A percentile compares a stretch with the other conserved stretches of the same genome.
Evolutionary conservation across 2,113 vertebrate species (phyloP).

Genomic region (Cyanoramphus novaezelandiae): DNA sequence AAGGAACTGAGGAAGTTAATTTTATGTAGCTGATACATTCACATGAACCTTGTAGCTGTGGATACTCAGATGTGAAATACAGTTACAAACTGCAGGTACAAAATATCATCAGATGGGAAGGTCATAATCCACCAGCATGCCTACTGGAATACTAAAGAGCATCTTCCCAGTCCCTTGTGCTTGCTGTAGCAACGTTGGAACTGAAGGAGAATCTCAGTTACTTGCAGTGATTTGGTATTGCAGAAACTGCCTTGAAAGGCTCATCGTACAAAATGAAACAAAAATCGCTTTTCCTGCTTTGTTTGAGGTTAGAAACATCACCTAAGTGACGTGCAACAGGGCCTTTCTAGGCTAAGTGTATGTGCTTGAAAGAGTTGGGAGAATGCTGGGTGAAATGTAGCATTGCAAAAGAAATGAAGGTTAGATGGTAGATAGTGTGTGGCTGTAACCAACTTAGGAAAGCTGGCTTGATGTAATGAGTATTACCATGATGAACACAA

Average conservation of each 20-base stretch:
- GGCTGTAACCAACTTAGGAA: not conserved
- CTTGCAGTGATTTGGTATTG: not conserved
- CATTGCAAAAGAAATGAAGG: not conserved
- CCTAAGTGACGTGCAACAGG: rapidly evolving
- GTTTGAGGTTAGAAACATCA: not conserved
- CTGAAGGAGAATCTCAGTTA: slow-evolving; percentile 35
- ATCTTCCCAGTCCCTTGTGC: not conserved
- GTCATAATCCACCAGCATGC: not conserved
- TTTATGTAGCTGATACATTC: not conserved
- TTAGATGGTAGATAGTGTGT: not conserved
- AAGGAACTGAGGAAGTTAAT: not conserved
- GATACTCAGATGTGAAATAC: not conserved
- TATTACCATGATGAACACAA: not conserved
- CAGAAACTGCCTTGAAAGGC: not conserved
- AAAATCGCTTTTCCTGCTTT: rapidly evolving
- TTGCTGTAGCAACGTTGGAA: not conserved
- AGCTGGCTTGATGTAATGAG: not conserved
- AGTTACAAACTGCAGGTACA: rapidly evolving
- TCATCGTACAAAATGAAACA: not conserved
- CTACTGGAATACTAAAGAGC: not conserved
- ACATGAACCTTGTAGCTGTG: not conserved
- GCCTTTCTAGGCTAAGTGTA: not conserved
- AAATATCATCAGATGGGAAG: not conserved
- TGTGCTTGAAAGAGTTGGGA: too few relatives aligned
- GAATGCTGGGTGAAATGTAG: not conserved